Evolutionary conservation across 2,797 vertebrate genomes (phyloP).

Genomic region (Pogoniulus pusillus): DNA sequence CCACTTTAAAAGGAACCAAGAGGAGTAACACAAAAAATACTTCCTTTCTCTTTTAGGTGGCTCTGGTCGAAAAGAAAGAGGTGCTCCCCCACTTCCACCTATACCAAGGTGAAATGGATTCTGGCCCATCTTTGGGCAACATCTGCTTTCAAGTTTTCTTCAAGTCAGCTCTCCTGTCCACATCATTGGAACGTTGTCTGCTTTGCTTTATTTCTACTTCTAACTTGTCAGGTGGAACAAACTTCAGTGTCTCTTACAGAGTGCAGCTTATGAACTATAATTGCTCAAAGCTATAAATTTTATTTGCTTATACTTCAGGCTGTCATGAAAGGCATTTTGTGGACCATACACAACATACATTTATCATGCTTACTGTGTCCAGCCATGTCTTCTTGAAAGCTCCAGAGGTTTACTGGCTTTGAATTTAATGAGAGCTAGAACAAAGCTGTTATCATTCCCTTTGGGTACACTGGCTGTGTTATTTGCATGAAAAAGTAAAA

Average conservation of each 20-base stretch:
- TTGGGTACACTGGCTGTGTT: conserved; percentile 8
- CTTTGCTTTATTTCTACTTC: conserved; percentile 40
- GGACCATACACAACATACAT: neutral
- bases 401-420: neutral
- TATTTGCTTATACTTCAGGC: conserved; percentile 59
- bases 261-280: conserved; percentile 41
- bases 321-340: conserved; percentile 11
- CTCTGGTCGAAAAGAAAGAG: conserved; percentile 82
- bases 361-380: neutral
- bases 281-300: conserved; percentile 54
- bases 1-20: neutral
- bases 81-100: conserved; percentile 84
- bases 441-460: conserved; percentile 23
- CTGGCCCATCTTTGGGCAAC: neutral
- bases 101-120: conserved; percentile 81
- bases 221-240: conserved; percentile 39
- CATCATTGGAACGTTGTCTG: conserved; percentile 39
- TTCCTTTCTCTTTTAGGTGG: conserved; percentile 74
- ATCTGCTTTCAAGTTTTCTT: conserved; percentile 32
- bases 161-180: conserved; percentile 45
- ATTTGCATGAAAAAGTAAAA: conserved; percentile 34
- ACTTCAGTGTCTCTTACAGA: conserved; percentile 29
- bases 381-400: neutral
- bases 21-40: neutral
- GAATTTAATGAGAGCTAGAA: conserved; percentile 20